These are phyloP conservation scores for Drosophila ambigua DNA, from an alignment of 1,140 invertebrate species.

Conservation along the genomic window DNA sequence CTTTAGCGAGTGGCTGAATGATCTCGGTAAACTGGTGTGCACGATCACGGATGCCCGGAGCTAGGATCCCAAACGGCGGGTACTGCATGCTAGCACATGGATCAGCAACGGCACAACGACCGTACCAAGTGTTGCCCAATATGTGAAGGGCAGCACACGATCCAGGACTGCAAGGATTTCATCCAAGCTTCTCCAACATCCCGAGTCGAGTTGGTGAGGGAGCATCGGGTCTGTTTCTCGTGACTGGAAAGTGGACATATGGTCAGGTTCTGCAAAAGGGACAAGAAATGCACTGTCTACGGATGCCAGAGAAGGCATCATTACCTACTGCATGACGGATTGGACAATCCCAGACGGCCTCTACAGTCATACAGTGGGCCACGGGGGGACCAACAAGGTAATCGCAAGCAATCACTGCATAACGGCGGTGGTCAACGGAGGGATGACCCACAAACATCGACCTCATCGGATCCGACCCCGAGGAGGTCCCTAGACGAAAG, in stretches of 20 bases:
- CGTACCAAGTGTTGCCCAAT: neutral
- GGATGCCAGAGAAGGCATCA: conserved; percentile 1
- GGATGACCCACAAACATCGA: neutral
- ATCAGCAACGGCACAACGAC: neutral
- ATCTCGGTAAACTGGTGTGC: conserved; percentile 1
- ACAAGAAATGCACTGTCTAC: neutral
- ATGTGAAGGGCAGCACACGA: no score
- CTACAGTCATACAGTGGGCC: neutral
- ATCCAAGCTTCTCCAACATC: neutral
- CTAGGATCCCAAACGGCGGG: neutral
- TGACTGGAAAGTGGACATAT: no score
- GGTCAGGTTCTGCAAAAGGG: neutral
- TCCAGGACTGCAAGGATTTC: neutral
- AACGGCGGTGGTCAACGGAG: no score
- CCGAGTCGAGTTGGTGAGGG: neutral
- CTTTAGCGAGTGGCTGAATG: neutral
- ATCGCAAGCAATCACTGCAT: no score
- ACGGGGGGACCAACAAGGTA: neutral
- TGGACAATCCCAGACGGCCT: neutral
- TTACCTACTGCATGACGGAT: neutral
- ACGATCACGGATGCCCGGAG: neutral
- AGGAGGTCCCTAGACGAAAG: neutral
- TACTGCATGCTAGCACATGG: neutral
- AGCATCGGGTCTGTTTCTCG: no score
- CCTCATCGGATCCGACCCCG: neutral